These are phyloP conservation scores for Galeruca laticollis DNA, from an alignment of 2,888 invertebrate species.

Conservation along the genomic window DNA sequence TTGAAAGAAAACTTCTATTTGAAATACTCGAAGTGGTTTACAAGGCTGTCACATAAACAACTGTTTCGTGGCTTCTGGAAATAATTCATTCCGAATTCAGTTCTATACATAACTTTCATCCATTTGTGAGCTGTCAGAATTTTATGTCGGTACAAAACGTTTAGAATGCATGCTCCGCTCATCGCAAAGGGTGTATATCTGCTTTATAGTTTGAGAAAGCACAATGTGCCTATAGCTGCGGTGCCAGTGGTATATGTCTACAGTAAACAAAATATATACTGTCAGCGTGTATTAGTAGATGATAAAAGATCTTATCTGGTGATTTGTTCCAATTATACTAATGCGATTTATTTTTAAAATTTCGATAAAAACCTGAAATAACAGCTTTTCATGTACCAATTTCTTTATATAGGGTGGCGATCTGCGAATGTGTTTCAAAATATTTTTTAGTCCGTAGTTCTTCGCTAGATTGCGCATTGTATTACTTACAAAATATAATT, in stretches of 20 bases:
- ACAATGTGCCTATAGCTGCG: neutral
- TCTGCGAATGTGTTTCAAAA: no score
- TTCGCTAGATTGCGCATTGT: no score
- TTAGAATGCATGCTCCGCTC: conserved; percentile 6
- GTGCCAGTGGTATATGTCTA: neutral
- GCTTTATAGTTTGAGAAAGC: conserved; percentile 7
- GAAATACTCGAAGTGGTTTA: conserved; percentile 38
- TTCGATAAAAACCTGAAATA: no score
- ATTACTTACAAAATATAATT: no score
- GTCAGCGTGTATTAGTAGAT: neutral
- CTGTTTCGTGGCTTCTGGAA: conserved; percentile 33
- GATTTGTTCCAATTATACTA: neutral
- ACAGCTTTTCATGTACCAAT: no score
- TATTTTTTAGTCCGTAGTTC: no score
- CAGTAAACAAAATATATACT: neutral
- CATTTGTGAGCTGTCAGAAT: conserved; percentile 21
- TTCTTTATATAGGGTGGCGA: no score
- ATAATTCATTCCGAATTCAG: conserved; percentile 30
- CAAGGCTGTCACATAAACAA: conserved; percentile 46
- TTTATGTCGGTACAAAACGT: conserved; percentile 17
- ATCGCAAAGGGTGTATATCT: neutral
- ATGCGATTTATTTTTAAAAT: no score
- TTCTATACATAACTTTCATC: conserved; percentile 21
- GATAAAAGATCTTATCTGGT: neutral
- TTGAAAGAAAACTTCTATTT: conserved; percentile 42